Evolutionary conservation across 2,113 vertebrate species (phyloP).

Genomic region (Sceloporus undulatus): DNA sequence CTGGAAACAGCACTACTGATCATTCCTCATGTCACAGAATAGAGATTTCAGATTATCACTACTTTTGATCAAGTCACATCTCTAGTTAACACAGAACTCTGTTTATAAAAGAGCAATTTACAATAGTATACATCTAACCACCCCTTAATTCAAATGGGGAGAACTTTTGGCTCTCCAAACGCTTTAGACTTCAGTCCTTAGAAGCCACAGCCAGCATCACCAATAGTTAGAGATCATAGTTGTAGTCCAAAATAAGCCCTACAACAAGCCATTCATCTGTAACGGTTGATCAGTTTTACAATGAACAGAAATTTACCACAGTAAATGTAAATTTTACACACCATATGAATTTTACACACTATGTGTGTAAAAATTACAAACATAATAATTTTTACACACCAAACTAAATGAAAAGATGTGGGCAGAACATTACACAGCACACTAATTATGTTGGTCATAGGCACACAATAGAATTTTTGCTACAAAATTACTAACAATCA

Average conservation of each 20-base stretch:
- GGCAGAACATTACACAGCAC: too few species aligned
- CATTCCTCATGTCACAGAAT: neutral
- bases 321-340: too few species aligned
- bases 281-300: neutral
- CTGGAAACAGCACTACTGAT: neutral
- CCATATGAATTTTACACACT: neutral
- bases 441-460: neutral
- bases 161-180: neutral
- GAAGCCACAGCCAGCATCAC: neutral
- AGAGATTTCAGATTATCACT: neutral
- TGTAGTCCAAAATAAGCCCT: neutral
- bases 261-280: neutral
- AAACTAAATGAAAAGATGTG: neutral
- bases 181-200: neutral
- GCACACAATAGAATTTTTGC: neutral
- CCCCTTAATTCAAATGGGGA: neutral
- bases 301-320: neutral
- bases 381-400: neutral
- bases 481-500: neutral
- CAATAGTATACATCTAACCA: neutral
- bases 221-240: neutral
- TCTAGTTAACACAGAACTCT: neutral
- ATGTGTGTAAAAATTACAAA: neutral
- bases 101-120: neutral
- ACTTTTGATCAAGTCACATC: neutral